These are phyloP conservation scores for Macropis europaea DNA, from an alignment of 2,888 invertebrate species.

Conservation along the genomic window DNA sequence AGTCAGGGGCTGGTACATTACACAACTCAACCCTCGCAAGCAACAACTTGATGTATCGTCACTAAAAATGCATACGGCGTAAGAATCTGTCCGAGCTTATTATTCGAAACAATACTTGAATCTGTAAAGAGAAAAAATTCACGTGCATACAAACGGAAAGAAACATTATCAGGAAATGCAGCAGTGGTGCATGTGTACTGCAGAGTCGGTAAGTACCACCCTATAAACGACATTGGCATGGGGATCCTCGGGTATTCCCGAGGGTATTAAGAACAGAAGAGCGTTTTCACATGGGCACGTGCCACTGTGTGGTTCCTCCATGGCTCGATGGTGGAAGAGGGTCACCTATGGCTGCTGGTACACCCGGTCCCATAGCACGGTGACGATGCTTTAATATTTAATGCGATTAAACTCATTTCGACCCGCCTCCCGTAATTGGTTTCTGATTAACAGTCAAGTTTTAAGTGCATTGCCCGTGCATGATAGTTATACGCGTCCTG, in stretches of 20 bases:
- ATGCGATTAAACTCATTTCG: constrained; percentile 78
- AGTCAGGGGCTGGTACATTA: too few species aligned
- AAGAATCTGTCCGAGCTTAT: too few species aligned
- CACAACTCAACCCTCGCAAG: too few species aligned
- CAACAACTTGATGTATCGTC: too few species aligned
- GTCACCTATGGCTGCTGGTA: constrained; percentile 41
- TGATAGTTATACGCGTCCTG: constrained; percentile 47
- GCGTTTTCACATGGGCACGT: constrained; percentile 52
- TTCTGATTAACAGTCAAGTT: constrained; percentile 78
- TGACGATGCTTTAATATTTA: constrained; percentile 76
- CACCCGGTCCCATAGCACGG: constrained; percentile 46
- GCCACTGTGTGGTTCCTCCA: constrained; percentile 43
- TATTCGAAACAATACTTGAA: neutral
- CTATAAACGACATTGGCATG: constrained; percentile 44
- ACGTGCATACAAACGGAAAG: neutral
- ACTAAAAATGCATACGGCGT: too few species aligned
- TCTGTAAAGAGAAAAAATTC: neutral
- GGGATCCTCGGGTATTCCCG: constrained; percentile 43
- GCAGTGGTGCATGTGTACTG: constrained; percentile 36
- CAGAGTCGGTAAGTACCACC: constrained; percentile 32
- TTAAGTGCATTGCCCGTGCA: constrained; percentile 62
- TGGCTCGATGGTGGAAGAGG: constrained; percentile 41
- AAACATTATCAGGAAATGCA: constrained; percentile 25
- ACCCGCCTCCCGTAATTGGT: constrained; percentile 76
- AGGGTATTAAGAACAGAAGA: constrained; percentile 57